Base-by-base conservation (phyloP, 1,140 invertebrate genomes). In the Zaprionus tsacasi region DNA sequence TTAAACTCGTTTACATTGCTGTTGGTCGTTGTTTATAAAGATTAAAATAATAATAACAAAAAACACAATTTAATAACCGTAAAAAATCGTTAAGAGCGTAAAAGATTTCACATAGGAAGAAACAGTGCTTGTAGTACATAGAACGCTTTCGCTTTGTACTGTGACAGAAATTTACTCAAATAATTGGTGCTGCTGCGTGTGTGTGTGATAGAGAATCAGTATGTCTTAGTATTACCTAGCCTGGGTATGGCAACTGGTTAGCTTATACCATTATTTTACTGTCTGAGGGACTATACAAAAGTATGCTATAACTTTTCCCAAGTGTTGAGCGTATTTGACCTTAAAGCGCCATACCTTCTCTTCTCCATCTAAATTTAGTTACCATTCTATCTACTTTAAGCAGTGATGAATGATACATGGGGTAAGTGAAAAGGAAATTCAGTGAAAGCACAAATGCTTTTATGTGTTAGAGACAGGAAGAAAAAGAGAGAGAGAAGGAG, bases 241-340 rank as follows among this genome's bases (percentile, higher is more conserved):
- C 85, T 81, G 21, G 85, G 81, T 88, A 88, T 85, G 85, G 85
- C 85, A 89, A 89, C 89, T 71, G 85, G 81, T 89, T 81, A 88
- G 85, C 65, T 50, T 40, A 66, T 38, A 40, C 13, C 21, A 35
- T 79, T 68, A 65, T 43, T 38, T 25, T 8, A 15, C 13, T 3
- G 10, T 52, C 33, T 2, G 25, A 43, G 36, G 13, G 21, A 17
- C 38, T 25, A 12, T 45, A 45, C 74, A 67, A 70, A 81, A 79
- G 59, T 79, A 71, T 76, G 79, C 72, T 56, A 65, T 57, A 40
- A 55, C 35, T 70, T 61, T 81, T 52, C 85, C 81, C 78, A 70
- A 60, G 48, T 35, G 45, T 54, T 35, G 60, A 78, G 78, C 75
- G 81, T 85, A 81, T 85, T 88, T 88, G 83, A 89, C 86, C 85